These are phyloP conservation scores for Odobenus rosmarus DNA, from an alignment of 2,113 vertebrate genomes.

Conservation along the genomic window DNA sequence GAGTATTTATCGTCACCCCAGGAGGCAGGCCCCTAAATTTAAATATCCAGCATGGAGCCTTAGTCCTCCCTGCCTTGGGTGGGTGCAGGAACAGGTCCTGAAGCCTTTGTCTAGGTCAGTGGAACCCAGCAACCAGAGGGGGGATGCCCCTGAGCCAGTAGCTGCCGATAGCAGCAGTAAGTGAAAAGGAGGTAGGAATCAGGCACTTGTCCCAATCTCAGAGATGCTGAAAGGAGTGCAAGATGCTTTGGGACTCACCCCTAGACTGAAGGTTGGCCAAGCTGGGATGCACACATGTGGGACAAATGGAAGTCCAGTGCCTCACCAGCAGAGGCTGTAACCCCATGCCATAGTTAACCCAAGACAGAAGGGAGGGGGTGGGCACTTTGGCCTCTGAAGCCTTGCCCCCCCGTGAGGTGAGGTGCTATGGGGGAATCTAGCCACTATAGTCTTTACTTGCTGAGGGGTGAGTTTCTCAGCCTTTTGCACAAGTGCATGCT, in stretches of 20 bases:
- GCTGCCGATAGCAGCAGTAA: constrained; percentile 26
- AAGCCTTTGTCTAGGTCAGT: background rate
- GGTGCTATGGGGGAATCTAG: background rate
- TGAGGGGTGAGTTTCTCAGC: constrained; percentile 10
- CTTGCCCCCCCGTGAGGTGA: constrained; percentile 24
- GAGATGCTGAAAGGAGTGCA: background rate
- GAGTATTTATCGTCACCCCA: constrained; percentile 10
- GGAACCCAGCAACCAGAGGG: background rate
- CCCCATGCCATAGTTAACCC: background rate
- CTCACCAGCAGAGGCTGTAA: background rate
- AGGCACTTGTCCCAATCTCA: background rate
- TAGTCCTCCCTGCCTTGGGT: background rate
- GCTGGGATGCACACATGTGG: background rate
- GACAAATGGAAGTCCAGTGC: background rate
- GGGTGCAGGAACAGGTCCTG: background rate
- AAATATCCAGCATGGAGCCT: constrained; percentile 21
- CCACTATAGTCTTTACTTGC: background rate
- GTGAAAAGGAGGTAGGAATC: background rate
- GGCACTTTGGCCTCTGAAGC: background rate
- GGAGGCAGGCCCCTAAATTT: background rate
- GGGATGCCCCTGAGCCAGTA: constrained; percentile 26
- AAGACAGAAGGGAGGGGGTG: background rate
- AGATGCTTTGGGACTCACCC: background rate
- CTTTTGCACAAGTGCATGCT: background rate
- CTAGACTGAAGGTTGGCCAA: background rate